These are phyloP conservation scores for Chlamydotis undulata DNA, from an alignment of 2,113 vertebrate genomes.

Conservation along the genomic window DNA sequence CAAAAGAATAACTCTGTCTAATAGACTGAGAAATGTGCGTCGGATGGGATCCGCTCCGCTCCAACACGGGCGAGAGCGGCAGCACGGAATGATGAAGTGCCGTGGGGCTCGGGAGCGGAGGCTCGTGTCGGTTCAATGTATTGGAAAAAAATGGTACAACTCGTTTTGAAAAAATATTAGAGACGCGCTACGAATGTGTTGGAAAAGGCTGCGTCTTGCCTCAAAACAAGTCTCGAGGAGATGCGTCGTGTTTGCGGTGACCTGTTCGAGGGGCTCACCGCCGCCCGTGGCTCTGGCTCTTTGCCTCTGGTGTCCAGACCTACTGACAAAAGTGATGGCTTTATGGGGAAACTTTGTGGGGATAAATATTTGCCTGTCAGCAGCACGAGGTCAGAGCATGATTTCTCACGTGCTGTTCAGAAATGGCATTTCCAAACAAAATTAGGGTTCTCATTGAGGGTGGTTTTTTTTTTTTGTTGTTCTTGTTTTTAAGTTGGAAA, in stretches of 20 bases:
- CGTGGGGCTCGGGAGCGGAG: background rate
- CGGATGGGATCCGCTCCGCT: background rate
- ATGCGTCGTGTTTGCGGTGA: accelerated
- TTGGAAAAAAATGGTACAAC: background rate
- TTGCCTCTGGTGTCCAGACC: background rate
- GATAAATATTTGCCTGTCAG: constrained; percentile 43
- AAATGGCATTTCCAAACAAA: constrained; percentile 35
- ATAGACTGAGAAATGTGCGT: constrained; percentile 25
- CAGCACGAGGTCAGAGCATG: background rate
- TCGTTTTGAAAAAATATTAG: background rate
- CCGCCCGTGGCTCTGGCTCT: background rate
- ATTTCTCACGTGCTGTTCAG: constrained; percentile 11
- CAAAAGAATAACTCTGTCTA: constrained; percentile 24
- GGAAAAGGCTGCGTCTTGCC: background rate
- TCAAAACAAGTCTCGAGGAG: background rate
- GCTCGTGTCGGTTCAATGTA: background rate
- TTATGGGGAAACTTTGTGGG: constrained; percentile 40
- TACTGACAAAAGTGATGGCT: background rate
- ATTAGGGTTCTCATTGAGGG: background rate
- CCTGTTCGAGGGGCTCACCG: background rate
- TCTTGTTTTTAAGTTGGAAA: background rate
- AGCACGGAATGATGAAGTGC: background rate
- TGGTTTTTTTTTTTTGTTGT: background rate
- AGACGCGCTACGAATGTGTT: accelerated
- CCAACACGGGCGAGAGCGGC: background rate